These are phyloP conservation scores for Hydroisotoma schaefferi DNA, from an alignment of 2,888 invertebrate genomes.

Conservation along the genomic window DNA sequence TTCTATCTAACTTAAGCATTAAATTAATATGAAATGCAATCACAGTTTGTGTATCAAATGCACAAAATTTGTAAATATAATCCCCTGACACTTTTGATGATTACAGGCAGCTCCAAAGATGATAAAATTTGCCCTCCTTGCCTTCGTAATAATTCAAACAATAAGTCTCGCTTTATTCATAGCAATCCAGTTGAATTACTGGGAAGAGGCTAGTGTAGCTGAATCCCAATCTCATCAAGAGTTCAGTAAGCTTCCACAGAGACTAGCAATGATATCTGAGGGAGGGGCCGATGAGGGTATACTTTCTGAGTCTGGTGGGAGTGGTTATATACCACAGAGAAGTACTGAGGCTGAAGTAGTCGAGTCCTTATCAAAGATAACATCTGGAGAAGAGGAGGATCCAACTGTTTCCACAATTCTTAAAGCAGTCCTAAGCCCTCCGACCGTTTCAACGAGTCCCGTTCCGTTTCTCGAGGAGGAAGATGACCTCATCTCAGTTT, in stretches of 20 bases:
- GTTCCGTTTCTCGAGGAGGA: neutral
- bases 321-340: too few relatives aligned
- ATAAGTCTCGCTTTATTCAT: slow-evolving; percentile 25
- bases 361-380: too few relatives aligned
- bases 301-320: too few relatives aligned
- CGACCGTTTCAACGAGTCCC: too few relatives aligned
- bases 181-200: slow-evolving; percentile 14
- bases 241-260: neutral
- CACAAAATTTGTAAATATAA: neutral
- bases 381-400: too few relatives aligned
- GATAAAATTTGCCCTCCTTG: slow-evolving; percentile 26
- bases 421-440: too few relatives aligned
- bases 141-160: slow-evolving; percentile 29
- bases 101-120: slow-evolving; percentile 22
- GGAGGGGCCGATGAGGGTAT: neutral
- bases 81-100: neutral
- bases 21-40: neutral
- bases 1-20: neutral
- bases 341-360: too few relatives aligned
- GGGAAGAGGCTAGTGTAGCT: slow-evolving; percentile 7
- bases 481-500: neutral
- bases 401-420: too few relatives aligned
- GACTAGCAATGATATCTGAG: neutral
- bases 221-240: neutral
- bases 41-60: too few relatives aligned